These are phyloP conservation scores for Drosophila mojavensis DNA, from an alignment of 1,140 invertebrate species.

Conservation along the genomic window DNA sequence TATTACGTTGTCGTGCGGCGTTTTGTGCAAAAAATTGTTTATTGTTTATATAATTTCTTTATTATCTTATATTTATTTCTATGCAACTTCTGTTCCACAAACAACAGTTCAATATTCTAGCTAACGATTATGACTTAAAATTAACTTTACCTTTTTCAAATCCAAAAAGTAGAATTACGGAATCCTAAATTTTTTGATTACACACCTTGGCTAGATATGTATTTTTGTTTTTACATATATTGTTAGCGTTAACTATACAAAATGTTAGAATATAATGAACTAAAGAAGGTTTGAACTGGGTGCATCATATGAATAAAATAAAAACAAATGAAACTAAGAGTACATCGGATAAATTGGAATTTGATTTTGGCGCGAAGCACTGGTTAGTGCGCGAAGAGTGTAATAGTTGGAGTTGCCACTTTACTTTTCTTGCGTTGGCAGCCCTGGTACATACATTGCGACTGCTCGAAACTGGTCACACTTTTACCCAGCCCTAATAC, in stretches of 20 bases:
- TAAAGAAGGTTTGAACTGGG: constrained; percentile 31
- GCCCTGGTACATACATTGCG: background rate
- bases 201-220: constrained; percentile 57
- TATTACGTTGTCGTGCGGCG: constrained; percentile 76
- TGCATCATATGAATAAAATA: constrained; percentile 47
- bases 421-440: background rate
- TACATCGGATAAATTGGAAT: background rate
- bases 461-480: constrained; percentile 18
- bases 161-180: constrained; percentile 71
- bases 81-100: constrained; percentile 57
- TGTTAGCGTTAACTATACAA: constrained; percentile 50
- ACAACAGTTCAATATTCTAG: constrained; percentile 31
- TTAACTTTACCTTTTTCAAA: constrained; percentile 52
- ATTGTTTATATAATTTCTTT: constrained; percentile 61
- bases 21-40: constrained; percentile 73
- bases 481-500: constrained; percentile 19
- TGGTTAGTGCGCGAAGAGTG: no score
- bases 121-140: constrained; percentile 55
- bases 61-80: constrained; percentile 63
- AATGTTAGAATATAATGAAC: constrained; percentile 39
- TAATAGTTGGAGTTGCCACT: background rate
- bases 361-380: background rate
- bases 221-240: constrained; percentile 60
- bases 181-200: constrained; percentile 57
- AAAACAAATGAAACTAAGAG: constrained; percentile 24